A percentile compares a stretch with the other conserved stretches of the same genome.
These are phyloP conservation scores for Nomada lathburiana DNA, from an alignment of 2,888 invertebrate genomes.

Conservation along the genomic window DNA sequence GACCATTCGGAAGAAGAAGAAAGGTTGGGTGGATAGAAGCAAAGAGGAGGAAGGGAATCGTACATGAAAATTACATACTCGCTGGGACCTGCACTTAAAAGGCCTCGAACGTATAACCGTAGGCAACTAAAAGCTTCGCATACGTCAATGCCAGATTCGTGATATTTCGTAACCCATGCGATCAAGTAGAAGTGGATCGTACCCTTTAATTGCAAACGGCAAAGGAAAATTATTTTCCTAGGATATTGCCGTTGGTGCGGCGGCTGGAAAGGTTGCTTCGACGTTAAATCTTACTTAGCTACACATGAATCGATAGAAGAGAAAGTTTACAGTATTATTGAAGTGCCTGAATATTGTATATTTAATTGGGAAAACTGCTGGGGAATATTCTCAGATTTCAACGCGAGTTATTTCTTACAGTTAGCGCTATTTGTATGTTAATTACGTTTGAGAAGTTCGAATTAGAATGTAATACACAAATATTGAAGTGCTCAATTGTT, in stretches of 20 bases:
- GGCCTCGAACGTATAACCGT: constrained; percentile 70
- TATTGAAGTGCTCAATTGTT: too few species aligned
- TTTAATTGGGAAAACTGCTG: too few species aligned
- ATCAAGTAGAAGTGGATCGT: constrained; percentile 11
- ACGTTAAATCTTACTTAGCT: neutral
- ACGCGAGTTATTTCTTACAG: too few species aligned
- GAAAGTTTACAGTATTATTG: too few species aligned
- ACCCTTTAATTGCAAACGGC: constrained; percentile 38
- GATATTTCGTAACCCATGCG: constrained; percentile 63
- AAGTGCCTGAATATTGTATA: too few species aligned
- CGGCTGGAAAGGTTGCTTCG: neutral
- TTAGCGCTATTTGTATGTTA: too few species aligned
- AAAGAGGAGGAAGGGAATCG: constrained; percentile 60
- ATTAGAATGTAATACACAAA: too few species aligned
- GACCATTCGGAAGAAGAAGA: constrained; percentile 58
- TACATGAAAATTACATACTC: constrained; percentile 75
- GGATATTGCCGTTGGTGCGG: neutral
- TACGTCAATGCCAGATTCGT: constrained; percentile 71
- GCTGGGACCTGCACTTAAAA: constrained; percentile 71
- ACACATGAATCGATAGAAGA: too few species aligned
- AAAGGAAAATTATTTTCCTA: constrained; percentile 4
- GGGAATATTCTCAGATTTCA: too few species aligned
- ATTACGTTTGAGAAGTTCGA: too few species aligned
- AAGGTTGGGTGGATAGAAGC: constrained; percentile 37
- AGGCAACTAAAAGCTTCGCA: constrained; percentile 70